A percentile compares a stretch with the other conserved stretches of the same genome.
phyloP scores from a whole-genome alignment of 2,113 vertebrate genomes.

The Oxyruncus cristatus region DNA sequence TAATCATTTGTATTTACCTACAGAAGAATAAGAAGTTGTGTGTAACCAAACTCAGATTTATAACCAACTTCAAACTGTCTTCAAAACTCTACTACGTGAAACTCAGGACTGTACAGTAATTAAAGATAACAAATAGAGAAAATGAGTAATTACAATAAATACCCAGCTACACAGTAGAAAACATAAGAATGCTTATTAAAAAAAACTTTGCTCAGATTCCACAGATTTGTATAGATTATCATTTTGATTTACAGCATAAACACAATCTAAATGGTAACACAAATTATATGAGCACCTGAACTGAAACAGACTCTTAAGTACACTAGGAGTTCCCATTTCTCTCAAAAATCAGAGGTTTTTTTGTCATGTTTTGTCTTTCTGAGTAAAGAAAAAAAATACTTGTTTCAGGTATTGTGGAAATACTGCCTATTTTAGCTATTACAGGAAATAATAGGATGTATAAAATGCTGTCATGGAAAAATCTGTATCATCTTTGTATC shows the following conservation, averaged over 20 bases:
- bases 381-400: not conserved
- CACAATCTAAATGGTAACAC: not conserved
- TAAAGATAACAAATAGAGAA: not conserved
- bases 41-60: not conserved
- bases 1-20: not conserved
- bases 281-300: not conserved
- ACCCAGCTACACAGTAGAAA: not conserved
- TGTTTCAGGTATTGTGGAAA: not conserved
- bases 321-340: not conserved
- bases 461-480: conserved; percentile 28
- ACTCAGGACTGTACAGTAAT: not conserved
- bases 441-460: conserved; percentile 1
- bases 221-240: not conserved
- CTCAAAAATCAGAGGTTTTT: not conserved
- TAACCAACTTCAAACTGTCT: not conserved
- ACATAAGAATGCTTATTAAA: not conserved
- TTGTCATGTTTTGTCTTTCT: not conserved
- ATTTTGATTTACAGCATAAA: not conserved
- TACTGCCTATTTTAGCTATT: not conserved
- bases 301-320: not conserved
- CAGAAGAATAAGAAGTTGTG: not conserved
- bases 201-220: not conserved
- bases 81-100: not conserved
- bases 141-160: not conserved
- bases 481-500: not conserved